Evolutionary conservation across 2,797 vertebrate genomes (phyloP).

Genomic region (Podarcis lilfordi): DNA sequence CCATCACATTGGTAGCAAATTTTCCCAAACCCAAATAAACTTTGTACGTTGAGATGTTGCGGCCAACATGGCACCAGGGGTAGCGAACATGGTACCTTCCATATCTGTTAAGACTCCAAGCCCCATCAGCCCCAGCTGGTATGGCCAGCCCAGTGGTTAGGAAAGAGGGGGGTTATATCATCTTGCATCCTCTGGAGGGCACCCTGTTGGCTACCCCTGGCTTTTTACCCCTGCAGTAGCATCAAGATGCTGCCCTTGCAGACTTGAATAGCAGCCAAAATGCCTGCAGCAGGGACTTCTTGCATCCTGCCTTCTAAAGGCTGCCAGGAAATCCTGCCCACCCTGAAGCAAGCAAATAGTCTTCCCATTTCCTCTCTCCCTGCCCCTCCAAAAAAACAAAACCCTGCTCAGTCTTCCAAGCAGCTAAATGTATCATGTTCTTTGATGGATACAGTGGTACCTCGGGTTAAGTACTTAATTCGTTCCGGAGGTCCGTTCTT

Average conservation of each 20-base stretch:
- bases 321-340: constrained; percentile 13
- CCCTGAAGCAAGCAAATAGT: constrained; percentile 8
- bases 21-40: not conserved
- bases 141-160: not conserved
- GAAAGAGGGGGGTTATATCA: not conserved
- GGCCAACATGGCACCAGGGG: not conserved
- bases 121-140: no score
- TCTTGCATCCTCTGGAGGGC: not conserved
- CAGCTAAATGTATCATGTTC: not conserved
- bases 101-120: no score
- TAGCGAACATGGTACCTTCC: no score
- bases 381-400: no score
- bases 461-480: no score
- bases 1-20: not conserved
- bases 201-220: not conserved
- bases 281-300: not conserved
- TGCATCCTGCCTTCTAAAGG: constrained; percentile 2
- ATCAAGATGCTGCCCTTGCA: not conserved
- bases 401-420: not conserved
- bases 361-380: not conserved
- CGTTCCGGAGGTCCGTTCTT: no score
- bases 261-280: not conserved
- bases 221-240: not conserved
- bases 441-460: not conserved
- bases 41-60: not conserved